These are phyloP conservation scores for Pelochelys cantorii DNA, from an alignment of 2,797 vertebrate species.

Conservation along the genomic window DNA sequence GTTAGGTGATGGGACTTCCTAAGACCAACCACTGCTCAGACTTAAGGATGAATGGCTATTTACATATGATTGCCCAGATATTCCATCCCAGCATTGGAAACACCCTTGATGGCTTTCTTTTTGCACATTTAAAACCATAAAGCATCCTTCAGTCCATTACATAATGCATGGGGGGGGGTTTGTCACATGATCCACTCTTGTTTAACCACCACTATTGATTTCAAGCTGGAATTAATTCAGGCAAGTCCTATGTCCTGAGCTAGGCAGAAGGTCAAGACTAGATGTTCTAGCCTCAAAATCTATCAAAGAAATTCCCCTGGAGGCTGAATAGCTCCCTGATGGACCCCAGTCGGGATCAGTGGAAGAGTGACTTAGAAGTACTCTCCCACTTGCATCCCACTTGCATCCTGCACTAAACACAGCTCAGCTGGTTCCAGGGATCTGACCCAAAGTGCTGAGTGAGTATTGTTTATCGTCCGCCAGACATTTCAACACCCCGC, in stretches of 20 bases:
- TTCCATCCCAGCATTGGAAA: too few species aligned
- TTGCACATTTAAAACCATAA: too few species aligned
- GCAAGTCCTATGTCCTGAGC: constrained; percentile 4
- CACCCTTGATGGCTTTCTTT: too few species aligned
- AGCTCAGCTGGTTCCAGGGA: background rate
- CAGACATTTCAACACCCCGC: background rate
- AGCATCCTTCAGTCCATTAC: too few species aligned
- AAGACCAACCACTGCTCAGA: too few species aligned
- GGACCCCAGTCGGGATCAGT: background rate
- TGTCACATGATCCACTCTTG: background rate
- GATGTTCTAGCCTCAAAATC: background rate
- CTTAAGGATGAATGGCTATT: too few species aligned
- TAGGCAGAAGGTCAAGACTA: background rate
- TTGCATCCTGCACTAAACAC: background rate
- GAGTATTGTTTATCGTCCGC: background rate
- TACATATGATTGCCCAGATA: too few species aligned
- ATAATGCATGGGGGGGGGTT: too few species aligned
- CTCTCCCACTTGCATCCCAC: fast-evolving
- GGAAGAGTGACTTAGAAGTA: background rate
- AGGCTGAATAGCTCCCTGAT: background rate
- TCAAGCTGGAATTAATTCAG: constrained; percentile 13
- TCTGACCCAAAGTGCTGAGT: background rate
- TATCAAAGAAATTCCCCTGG: constrained; percentile 13
- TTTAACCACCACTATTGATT: constrained; percentile 11
- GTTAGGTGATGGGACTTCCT: too few species aligned